These are phyloP conservation scores for Kryphioiulus occultus DNA, from an alignment of 2,888 invertebrate genomes.

Conservation along the genomic window DNA sequence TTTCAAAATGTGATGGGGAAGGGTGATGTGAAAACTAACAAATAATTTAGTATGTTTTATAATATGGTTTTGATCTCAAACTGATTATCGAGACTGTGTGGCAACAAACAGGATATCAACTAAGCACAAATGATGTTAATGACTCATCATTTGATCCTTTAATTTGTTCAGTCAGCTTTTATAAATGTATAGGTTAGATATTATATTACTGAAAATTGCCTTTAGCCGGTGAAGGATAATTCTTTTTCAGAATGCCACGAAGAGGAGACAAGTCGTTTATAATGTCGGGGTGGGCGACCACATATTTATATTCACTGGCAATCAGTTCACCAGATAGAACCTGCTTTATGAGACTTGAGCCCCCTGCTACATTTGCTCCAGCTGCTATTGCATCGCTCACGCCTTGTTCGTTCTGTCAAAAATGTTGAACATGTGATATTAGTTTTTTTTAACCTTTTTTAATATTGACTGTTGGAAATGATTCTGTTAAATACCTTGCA, in stretches of 20 bases:
- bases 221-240: slow-evolving; percentile 71
- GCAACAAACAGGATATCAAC: no score
- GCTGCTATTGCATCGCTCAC: slow-evolving; percentile 71
- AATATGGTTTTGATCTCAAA: no score
- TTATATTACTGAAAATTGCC: slow-evolving; percentile 56
- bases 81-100: no score
- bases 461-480: neutral
- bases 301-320: slow-evolving; percentile 72
- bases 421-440: neutral
- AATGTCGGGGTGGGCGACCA: slow-evolving; percentile 81
- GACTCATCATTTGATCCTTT: no score
- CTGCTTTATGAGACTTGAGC: slow-evolving; percentile 74
- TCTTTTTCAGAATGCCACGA: slow-evolving; percentile 78
- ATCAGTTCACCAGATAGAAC: slow-evolving; percentile 56
- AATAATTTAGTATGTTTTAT: no score
- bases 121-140: no score
- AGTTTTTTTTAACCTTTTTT: neutral
- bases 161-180: no score
- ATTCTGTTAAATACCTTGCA: slow-evolving; percentile 67
- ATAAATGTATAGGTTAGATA: no score
- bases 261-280: slow-evolving; percentile 77
- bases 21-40: no score
- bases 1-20: no score
- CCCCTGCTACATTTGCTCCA: slow-evolving; percentile 78
- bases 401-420: slow-evolving; percentile 59